phyloP scores from a whole-genome alignment of 2,113 vertebrate species.

The Hyperoodon ampullatus region DNA sequence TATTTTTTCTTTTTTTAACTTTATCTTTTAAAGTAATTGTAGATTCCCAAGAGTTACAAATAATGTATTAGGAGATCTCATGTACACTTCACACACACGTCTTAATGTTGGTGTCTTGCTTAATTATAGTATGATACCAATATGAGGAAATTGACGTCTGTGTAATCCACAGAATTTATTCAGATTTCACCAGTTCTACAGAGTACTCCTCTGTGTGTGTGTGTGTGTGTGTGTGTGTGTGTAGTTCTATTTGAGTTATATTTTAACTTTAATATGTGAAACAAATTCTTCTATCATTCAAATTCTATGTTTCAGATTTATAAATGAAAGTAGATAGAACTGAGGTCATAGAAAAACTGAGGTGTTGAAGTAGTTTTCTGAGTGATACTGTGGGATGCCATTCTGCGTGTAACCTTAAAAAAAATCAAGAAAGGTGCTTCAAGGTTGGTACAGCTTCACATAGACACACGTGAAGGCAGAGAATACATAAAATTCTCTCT shows the following conservation, averaged over 20 bases:
- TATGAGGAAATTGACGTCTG: accelerated
- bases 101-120: not conserved
- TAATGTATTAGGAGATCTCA: too few species aligned
- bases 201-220: not conserved
- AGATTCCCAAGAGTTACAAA: not conserved
- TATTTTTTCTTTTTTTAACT: not conserved
- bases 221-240: not conserved
- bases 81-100: not conserved
- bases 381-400: not conserved
- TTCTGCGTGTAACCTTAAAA: not conserved
- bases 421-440: not conserved
- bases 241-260: not conserved
- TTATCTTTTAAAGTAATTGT: slow-evolving; percentile 21
- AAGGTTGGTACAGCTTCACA: not conserved
- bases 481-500: accelerated
- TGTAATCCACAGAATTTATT: not conserved
- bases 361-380: not conserved
- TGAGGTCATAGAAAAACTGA: not conserved
- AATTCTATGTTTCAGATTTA: not conserved
- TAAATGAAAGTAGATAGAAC: not conserved
- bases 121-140: not conserved
- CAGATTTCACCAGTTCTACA: not conserved
- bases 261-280: not conserved
- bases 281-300: not conserved
- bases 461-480: too few species aligned